Percentiles rank a stretch among this genome's conserved stretches.
These are phyloP conservation scores for Archips crataeganus DNA, from an alignment of 2,888 invertebrate species.

Conservation along the genomic window DNA sequence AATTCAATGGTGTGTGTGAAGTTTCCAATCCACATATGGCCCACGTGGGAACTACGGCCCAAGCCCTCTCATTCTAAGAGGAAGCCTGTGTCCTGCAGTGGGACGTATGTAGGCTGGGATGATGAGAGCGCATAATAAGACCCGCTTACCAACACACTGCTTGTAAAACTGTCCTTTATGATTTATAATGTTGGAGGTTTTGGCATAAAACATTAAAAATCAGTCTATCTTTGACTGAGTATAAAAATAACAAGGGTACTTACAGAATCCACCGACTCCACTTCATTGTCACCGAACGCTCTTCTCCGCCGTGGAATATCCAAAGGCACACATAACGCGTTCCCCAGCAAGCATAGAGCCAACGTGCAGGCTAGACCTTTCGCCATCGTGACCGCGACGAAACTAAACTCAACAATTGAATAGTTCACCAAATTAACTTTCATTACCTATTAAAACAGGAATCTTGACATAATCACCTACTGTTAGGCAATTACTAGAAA, in stretches of 20 bases:
- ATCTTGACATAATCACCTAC: conserved; percentile 30
- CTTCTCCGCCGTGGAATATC: conserved; percentile 47
- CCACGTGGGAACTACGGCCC: too few species aligned
- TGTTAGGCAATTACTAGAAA: too few species aligned
- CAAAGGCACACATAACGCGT: conserved; percentile 63
- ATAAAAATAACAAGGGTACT: conserved; percentile 45
- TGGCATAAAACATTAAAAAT: too few species aligned
- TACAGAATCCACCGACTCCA: conserved; percentile 50
- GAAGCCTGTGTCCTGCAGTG: too few species aligned
- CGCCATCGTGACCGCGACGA: conserved; percentile 60
- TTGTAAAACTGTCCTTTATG: too few species aligned
- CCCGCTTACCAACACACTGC: too few species aligned
- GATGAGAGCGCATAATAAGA: too few species aligned
- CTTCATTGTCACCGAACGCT: conserved; percentile 48
- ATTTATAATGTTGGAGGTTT: too few species aligned
- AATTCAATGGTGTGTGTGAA: too few species aligned
- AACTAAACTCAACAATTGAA: conserved; percentile 45
- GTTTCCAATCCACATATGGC: too few species aligned
- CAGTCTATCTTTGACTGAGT: neutral
- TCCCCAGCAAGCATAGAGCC: conserved; percentile 58
- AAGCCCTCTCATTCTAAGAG: too few species aligned
- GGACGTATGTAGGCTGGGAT: too few species aligned
- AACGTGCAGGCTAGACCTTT: conserved; percentile 56
- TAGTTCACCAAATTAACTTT: conserved; percentile 24
- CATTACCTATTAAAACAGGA: conserved; percentile 17